Evolutionary conservation across 2,888 invertebrate species (phyloP).

Genomic region (Trachelus troglodyta): DNA sequence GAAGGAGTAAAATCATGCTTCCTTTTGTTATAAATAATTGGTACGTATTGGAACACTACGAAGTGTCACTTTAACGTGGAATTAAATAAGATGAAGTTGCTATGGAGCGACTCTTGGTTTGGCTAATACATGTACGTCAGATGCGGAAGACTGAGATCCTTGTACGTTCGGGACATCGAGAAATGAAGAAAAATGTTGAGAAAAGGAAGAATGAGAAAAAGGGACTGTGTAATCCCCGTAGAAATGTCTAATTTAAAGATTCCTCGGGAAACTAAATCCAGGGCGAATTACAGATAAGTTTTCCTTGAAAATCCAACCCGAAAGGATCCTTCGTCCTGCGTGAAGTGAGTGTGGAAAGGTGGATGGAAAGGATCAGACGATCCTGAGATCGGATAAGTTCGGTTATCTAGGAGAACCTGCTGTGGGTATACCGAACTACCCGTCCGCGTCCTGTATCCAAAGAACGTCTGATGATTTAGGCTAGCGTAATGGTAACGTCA

Average conservation of each 20-base stretch:
- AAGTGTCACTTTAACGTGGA: no score
- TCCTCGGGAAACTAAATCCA: slow-evolving; percentile 70
- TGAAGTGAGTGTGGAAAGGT: neutral
- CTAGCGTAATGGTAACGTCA: slow-evolving; percentile 11
- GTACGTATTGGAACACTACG: no score
- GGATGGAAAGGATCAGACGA: neutral
- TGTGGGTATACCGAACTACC: neutral
- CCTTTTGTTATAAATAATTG: neutral
- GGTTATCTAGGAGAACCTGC: neutral
- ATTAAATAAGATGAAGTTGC: no score
- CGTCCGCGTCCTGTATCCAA: slow-evolving; percentile 6
- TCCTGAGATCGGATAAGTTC: neutral
- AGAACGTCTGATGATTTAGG: slow-evolving; percentile 20
- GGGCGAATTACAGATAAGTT: slow-evolving; percentile 72
- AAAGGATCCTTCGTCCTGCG: slow-evolving; percentile 37
- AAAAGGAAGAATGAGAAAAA: neutral
- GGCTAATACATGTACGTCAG: no score
- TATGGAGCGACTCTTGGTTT: no score
- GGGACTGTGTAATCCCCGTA: neutral
- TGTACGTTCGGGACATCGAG: neutral
- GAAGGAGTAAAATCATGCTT: neutral
- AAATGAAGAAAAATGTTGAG: neutral
- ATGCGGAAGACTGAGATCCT: no score
- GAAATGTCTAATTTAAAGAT: slow-evolving; percentile 69
- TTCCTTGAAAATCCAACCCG: slow-evolving; percentile 59